These are phyloP conservation scores for Holothuria leucospilota DNA, from an alignment of 53 echinoderm and acorn worm genomes.

Conservation along the genomic window DNA sequence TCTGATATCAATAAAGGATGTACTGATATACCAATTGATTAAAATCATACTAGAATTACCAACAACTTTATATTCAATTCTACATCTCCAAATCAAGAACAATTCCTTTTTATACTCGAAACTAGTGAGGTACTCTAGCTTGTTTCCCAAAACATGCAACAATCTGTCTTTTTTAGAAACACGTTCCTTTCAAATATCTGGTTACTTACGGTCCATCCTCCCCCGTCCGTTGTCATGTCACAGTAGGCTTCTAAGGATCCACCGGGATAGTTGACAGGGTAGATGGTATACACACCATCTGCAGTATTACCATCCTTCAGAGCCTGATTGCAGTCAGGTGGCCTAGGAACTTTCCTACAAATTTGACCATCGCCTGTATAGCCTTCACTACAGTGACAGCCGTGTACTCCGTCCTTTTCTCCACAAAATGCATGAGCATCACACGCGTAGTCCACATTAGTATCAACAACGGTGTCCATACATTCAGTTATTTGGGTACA, in stretches of 20 bases:
- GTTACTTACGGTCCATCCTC: neutral
- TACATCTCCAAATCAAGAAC: too few species aligned
- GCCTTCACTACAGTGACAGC: constrained; percentile 19
- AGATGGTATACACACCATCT: constrained; percentile 25
- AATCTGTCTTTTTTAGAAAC: too few species aligned
- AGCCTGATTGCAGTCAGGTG: constrained; percentile 8
- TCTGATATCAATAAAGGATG: too few species aligned
- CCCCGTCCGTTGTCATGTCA: constrained; percentile 22
- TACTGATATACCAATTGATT: too few species aligned
- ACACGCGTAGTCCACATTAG: neutral
- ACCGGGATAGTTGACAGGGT: neutral
- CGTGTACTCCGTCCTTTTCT: neutral
- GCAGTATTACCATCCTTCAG: neutral
- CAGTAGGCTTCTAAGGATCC: neutral
- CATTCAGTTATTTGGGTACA: neutral
- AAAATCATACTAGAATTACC: too few species aligned
- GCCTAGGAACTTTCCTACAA: neutral
- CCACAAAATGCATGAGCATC: neutral
- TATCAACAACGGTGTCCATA: neutral
- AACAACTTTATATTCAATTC: too few species aligned
- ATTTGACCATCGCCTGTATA: neutral
- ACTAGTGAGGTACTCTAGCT: too few species aligned
- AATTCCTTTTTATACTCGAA: too few species aligned
- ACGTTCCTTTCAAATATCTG: too few species aligned
- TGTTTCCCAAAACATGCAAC: too few species aligned